phyloP scores from a whole-genome alignment of 2,888 invertebrate species.

The Temnothorax ravouxi region DNA sequence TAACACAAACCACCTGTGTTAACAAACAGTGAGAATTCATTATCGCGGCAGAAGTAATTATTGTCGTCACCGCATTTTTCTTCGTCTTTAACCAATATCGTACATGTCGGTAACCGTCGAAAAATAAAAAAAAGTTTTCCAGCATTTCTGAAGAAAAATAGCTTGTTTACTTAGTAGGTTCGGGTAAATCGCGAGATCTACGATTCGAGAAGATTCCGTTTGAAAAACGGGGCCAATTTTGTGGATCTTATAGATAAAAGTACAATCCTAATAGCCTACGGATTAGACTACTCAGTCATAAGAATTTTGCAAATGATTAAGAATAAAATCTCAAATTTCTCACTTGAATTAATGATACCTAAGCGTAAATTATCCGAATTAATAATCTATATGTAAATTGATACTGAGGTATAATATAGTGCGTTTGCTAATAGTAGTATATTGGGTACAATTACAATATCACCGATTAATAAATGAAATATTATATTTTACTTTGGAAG shows the following conservation, averaged over 20 bases:
- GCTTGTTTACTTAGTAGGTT: constrained; percentile 51
- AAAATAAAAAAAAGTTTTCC: not conserved
- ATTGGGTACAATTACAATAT: not conserved
- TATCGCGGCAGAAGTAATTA: constrained; percentile 17
- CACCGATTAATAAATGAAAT: not conserved
- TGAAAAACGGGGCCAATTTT: too few species aligned
- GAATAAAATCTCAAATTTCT: too few species aligned
- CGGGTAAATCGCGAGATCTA: constrained; percentile 32
- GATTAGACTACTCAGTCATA: not conserved
- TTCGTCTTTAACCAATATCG: not conserved
- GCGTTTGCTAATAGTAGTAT: not conserved
- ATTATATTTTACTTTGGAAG: not conserved
- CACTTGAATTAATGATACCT: too few species aligned
- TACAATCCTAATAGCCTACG: constrained; percentile 13
- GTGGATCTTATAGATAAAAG: constrained; percentile 34
- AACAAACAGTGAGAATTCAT: constrained; percentile 27
- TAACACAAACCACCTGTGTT: not conserved
- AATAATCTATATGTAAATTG: not conserved
- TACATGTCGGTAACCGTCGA: not conserved
- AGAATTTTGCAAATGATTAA: not conserved
- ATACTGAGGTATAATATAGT: not conserved
- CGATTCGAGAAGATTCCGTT: too few species aligned
- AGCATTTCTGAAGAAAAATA: constrained; percentile 25
- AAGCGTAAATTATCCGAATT: not conserved
- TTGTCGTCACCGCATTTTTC: not conserved